phyloP scores from a whole-genome alignment of 2,113 vertebrate genomes.

The Salvator merianae region DNA sequence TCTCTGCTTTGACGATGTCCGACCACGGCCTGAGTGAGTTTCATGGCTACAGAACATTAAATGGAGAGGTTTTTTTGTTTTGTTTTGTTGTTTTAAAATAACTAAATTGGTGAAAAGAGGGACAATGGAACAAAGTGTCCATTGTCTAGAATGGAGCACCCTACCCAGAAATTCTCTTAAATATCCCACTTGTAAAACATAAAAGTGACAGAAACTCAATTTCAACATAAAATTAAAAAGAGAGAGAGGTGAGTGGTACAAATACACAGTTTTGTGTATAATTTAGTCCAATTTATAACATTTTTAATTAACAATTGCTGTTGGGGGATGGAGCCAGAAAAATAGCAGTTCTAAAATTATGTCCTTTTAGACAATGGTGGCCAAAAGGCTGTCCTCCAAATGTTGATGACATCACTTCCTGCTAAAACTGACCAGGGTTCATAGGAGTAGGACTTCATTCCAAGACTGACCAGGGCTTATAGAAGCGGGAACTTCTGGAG shows the following conservation, averaged over 20 bases:
- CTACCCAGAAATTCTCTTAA: background rate
- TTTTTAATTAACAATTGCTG: background rate
- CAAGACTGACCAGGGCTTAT: too few species aligned
- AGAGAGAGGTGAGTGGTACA: background rate
- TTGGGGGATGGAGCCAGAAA: too few species aligned
- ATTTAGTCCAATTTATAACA: slow-evolving; percentile 26
- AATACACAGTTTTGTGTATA: slow-evolving; percentile 1
- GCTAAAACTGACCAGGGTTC: too few species aligned
- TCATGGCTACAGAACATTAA: background rate
- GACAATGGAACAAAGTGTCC: background rate
- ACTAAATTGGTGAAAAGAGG: background rate
- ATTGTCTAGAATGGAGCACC: background rate
- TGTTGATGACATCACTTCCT: too few species aligned
- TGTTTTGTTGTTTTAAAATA: too few species aligned
- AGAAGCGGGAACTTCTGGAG: too few species aligned
- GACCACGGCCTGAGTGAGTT: background rate
- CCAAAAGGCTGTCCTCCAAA: too few species aligned
- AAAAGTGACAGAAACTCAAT: background rate
- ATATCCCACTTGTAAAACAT: background rate
- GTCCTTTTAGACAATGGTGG: too few species aligned
- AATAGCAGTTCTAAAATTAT: too few species aligned
- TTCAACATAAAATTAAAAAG: slow-evolving; percentile 24
- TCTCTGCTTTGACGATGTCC: too few species aligned
- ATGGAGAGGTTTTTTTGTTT: too few species aligned
- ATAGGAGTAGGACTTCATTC: too few species aligned